Evolutionary conservation across 1,140 invertebrate species (phyloP), one percentile per base, ranked within the genome.

Genomic region (Diploscapter pachys): DNA sequence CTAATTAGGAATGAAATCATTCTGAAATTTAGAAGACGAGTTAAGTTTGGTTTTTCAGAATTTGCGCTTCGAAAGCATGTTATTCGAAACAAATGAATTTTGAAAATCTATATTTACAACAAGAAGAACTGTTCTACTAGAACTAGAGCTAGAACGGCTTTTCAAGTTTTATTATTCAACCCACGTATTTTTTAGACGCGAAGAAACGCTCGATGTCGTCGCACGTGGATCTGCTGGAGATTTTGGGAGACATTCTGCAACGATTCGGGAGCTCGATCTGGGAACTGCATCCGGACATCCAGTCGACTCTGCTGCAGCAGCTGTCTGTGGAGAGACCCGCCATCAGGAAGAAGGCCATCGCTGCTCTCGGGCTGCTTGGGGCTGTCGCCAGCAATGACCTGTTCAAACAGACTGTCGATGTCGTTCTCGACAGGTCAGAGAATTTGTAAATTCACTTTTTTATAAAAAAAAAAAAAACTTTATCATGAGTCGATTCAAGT

Each of bases 291-390:
- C 31, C 31, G 31, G 31, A 31, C 31, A 31, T 31, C 31, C 31
- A 31, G 31, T 31, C 31, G 31, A 31, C 31, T 31, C 31, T 31
- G 31, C 13, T 73, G 4, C 59, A 61, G 4, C 76, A 77, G n/a
- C 13, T 77, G 5, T 57, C 61, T 3, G 67, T 57, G 6, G 8
- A 5, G 6, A 89, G 96, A 77, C 90, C 94, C 81, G 91, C 91
- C 65, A 90, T 91, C n/a, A 84, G 90, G 64, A 91, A 91, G 83
- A 85, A 90, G 78, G 88, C 87, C 50, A 89, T 89, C 68, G 86
- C 86, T 63, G 88, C 88, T 13, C 83, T 87, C 62, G 56, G 48
- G 51, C 54, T 77, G 75, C 77, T 70, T 3, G 79, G 79, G 81
- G 72, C 80, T 73, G 78, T 74, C 52, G 80, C 73, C 75, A 78